Evolutionary conservation across 2,113 vertebrate genomes (phyloP).

Genomic region (Puntigrus tetrazona): DNA sequence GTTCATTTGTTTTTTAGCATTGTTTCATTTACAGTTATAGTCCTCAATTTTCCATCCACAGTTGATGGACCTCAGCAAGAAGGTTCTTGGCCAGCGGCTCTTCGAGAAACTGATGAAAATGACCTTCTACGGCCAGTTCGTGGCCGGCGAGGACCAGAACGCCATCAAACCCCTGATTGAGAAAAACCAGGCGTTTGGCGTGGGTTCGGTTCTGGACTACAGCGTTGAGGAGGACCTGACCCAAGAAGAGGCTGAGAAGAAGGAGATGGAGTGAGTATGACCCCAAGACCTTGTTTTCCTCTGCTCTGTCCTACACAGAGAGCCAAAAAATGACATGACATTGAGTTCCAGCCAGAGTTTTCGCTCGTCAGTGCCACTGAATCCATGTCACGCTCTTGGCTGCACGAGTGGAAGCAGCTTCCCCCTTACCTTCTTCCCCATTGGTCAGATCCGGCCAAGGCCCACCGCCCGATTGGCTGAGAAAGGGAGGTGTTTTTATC

Average conservation of each 20-base stretch:
- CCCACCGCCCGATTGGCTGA: conserved; percentile 59
- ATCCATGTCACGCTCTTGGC: neutral
- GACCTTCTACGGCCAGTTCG: conserved; percentile 95
- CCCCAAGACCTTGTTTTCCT: neutral
- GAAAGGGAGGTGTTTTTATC: conserved; percentile 29
- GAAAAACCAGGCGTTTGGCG: conserved; percentile 82
- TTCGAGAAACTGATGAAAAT: conserved; percentile 90
- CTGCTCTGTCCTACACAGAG: too few relatives aligned
- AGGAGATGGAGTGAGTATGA: conserved; percentile 76
- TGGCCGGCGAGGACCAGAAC: conserved; percentile 88
- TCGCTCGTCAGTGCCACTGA: neutral
- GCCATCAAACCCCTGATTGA: conserved; percentile 83
- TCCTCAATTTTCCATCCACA: conserved; percentile 50
- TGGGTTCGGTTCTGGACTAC: conserved; percentile 89
- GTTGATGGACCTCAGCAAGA: conserved; percentile 78
- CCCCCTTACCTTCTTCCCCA: conserved; percentile 8
- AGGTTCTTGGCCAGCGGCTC: conserved; percentile 77
- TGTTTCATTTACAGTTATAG: neutral
- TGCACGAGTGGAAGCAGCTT: neutral
- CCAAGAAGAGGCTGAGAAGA: conserved; percentile 68
- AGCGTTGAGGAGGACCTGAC: conserved; percentile 88
- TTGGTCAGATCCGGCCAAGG: conserved; percentile 63
- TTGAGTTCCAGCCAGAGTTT: neutral
- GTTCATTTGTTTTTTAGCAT: neutral
- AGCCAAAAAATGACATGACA: neutral